phyloP scores from a whole-genome alignment of 2,888 invertebrate genomes.

The Caradrina clavipalpis region DNA sequence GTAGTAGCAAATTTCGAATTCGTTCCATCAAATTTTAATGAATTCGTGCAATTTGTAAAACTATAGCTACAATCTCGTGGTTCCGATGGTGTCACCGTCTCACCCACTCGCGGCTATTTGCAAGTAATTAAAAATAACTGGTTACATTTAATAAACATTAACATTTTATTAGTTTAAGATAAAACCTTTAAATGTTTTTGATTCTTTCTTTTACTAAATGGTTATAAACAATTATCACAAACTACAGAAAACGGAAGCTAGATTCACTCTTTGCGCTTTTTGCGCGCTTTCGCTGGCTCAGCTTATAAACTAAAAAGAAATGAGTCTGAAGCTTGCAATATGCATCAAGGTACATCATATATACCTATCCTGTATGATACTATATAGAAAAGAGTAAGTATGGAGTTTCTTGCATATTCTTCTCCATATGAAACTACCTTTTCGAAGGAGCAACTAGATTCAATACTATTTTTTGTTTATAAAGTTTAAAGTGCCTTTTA shows the following conservation, averaged over 20 bases:
- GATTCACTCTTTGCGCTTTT: too few species aligned
- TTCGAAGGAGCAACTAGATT: too few species aligned
- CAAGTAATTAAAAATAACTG: constrained; percentile 34
- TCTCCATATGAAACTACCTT: too few species aligned
- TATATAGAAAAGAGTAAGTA: too few species aligned
- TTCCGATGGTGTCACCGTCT: not conserved
- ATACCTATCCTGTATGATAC: too few species aligned
- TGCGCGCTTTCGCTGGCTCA: too few species aligned
- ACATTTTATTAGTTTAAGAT: constrained; percentile 32
- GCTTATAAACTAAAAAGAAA: too few species aligned
- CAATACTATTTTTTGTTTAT: too few species aligned
- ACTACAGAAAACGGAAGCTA: not conserved
- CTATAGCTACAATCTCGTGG: not conserved
- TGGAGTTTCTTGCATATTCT: too few species aligned
- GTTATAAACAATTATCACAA: constrained; percentile 17
- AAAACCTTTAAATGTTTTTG: constrained; percentile 8
- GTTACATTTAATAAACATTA: constrained; percentile 17
- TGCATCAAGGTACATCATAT: too few species aligned
- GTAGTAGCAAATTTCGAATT: constrained; percentile 4
- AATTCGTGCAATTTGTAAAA: constrained; percentile 5
- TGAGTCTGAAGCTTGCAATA: too few species aligned
- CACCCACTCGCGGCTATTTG: constrained; percentile 17
- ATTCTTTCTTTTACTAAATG: not conserved
- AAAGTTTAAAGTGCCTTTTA: too few species aligned
- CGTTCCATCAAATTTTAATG: not conserved